phyloP scores from a whole-genome alignment of 64 coral and sea anemone genomes.

The Stichodactyla mertensii region DNA sequence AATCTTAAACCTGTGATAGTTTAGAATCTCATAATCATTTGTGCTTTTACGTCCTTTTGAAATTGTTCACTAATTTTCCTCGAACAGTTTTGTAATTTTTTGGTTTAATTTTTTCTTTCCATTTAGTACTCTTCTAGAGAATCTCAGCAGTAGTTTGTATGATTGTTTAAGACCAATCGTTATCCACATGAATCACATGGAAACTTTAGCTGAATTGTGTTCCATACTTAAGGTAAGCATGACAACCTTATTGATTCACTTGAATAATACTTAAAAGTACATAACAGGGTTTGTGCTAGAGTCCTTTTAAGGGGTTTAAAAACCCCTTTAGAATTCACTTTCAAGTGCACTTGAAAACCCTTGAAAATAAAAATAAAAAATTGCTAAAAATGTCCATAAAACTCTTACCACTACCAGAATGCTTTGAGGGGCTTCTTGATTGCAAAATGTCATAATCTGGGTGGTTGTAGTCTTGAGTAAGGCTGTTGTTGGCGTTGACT shows the following conservation, averaged over 20 bases:
- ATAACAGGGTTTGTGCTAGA: no score
- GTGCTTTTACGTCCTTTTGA: background rate
- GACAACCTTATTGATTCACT: background rate
- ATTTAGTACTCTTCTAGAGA: constrained; percentile 74
- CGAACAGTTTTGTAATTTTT: background rate
- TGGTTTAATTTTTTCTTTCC: background rate
- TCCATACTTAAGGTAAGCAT: constrained; percentile 86
- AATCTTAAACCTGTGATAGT: no score
- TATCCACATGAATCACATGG: constrained; percentile 99
- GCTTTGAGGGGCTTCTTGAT: no score
- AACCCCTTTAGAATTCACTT: background rate
- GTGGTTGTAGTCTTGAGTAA: no score
- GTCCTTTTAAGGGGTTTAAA: no score
- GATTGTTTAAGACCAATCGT: constrained; percentile 90
- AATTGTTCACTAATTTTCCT: background rate
- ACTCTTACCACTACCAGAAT: no score
- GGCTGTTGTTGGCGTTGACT: no score
- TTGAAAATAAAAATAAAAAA: background rate
- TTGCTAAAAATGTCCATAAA: no score
- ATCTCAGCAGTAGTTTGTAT: constrained; percentile 77
- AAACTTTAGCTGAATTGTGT: constrained; percentile 93
- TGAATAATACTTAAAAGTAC: background rate
- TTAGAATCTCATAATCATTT: no score
- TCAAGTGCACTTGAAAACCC: background rate
- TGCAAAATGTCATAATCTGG: no score